phyloP scores from a whole-genome alignment of 2,888 invertebrate species.

The Salticus scenicus region DNA sequence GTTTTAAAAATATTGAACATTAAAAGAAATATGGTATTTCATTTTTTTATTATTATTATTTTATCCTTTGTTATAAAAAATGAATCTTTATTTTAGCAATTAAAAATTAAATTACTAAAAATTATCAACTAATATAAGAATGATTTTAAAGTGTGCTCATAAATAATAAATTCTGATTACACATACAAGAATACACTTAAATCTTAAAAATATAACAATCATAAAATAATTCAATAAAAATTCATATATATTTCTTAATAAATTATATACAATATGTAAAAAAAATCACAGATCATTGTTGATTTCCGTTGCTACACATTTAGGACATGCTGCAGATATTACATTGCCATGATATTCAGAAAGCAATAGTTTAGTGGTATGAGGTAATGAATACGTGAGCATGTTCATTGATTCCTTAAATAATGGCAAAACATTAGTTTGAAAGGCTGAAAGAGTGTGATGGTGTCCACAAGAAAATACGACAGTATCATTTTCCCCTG shows the following conservation, averaged over 20 bases:
- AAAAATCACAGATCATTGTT: conserved; percentile 55
- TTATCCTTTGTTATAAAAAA: too few relatives aligned
- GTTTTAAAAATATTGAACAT: too few relatives aligned
- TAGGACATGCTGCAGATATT: conserved; percentile 65
- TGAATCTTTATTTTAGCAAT: too few relatives aligned
- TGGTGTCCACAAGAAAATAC: conserved; percentile 68
- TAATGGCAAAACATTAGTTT: conserved; percentile 39
- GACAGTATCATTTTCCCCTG: conserved; percentile 47
- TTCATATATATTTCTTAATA: not conserved
- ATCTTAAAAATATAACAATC: not conserved
- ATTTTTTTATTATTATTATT: too few relatives aligned
- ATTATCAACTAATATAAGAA: too few relatives aligned
- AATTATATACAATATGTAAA: not conserved
- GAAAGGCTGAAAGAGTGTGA: conserved; percentile 56
- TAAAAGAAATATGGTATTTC: too few relatives aligned
- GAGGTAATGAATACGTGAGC: conserved; percentile 46
- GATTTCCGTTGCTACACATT: conserved; percentile 68
- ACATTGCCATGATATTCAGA: conserved; percentile 55
- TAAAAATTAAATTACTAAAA: too few relatives aligned
- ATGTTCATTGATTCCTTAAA: conserved; percentile 62
- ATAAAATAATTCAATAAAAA: conserved; percentile 17
- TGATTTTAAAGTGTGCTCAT: too few relatives aligned
- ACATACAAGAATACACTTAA: too few relatives aligned
- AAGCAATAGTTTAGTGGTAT: conserved; percentile 50
- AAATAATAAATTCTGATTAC: too few relatives aligned